Percentiles rank a stretch among this genome's conserved stretches.
Conservation (phyloP, 2,113 vertebrate genomes). For the Gambusia holbrooki region DNA sequence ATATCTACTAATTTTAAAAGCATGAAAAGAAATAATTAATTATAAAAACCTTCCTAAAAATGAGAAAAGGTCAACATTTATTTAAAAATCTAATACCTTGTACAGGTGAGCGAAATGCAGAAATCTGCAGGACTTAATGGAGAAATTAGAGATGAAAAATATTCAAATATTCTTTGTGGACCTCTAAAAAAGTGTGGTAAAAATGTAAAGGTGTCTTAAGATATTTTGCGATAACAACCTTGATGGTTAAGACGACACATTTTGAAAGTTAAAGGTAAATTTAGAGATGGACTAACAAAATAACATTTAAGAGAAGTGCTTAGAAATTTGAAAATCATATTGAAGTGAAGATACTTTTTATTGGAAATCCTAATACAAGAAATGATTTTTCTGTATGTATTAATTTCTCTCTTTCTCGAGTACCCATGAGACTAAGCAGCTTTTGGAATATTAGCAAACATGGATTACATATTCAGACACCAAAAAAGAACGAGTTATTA, state of each 20-base stretch:
- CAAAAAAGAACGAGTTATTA: not conserved
- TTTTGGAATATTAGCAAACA: not conserved
- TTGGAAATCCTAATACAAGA: no score
- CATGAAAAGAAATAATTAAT: not conserved
- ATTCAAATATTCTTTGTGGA: no score
- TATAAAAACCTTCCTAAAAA: no score
- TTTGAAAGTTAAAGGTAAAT: not conserved
- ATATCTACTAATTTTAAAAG: not conserved
- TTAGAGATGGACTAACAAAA: not conserved
- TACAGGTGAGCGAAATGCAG: no score
- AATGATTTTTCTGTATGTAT: not conserved
- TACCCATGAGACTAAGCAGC: no score
- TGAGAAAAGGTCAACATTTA: no score
- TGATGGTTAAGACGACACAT: not conserved
- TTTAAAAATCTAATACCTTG: no score
- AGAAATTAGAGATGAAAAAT: not conserved
- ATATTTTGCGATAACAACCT: not conserved
- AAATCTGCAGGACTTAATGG: not conserved
- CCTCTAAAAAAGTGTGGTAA: no score
- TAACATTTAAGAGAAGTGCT: no score
- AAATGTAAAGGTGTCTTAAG: not conserved
- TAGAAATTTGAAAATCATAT: no score
- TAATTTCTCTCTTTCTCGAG: not conserved
- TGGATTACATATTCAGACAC: not conserved
- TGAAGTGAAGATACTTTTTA: no score